A percentile compares a stretch with the other conserved stretches of the same genome.
Conservation (phyloP, 2,113 vertebrate genomes). For the Chaetura pelagica region DNA sequence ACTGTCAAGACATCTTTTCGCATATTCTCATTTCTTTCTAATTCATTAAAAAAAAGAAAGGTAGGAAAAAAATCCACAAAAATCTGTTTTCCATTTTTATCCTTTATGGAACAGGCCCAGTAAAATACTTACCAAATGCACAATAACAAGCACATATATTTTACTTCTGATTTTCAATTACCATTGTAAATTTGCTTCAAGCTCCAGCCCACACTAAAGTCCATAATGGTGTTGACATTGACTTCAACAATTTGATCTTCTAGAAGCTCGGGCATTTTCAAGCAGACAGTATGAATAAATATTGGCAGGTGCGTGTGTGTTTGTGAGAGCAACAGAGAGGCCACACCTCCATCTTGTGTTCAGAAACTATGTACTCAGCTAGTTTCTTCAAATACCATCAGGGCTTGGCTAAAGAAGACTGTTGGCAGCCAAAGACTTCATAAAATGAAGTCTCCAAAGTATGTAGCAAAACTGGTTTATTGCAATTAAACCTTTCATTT, state of each 20-base stretch:
- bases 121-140: background rate
- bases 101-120: background rate
- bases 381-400: background rate
- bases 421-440: background rate
- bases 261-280: background rate
- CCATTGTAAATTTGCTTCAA: background rate
- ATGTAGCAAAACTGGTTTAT: background rate
- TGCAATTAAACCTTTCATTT: background rate
- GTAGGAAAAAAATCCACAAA: rapidly evolving
- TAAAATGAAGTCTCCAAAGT: background rate
- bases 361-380: background rate
- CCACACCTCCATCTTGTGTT: background rate
- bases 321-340: background rate
- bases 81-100: background rate
- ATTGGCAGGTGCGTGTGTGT: background rate
- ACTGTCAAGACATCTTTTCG: background rate
- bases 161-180: background rate
- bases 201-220: background rate
- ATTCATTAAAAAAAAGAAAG: background rate
- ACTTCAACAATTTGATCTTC: background rate
- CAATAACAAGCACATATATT: background rate
- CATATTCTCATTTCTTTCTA: background rate
- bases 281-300: background rate
- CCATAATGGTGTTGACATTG: background rate
- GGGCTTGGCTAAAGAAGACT: background rate